Evolutionary conservation across 2,113 vertebrate species (phyloP).

Genomic region (Galbula dea): DNA sequence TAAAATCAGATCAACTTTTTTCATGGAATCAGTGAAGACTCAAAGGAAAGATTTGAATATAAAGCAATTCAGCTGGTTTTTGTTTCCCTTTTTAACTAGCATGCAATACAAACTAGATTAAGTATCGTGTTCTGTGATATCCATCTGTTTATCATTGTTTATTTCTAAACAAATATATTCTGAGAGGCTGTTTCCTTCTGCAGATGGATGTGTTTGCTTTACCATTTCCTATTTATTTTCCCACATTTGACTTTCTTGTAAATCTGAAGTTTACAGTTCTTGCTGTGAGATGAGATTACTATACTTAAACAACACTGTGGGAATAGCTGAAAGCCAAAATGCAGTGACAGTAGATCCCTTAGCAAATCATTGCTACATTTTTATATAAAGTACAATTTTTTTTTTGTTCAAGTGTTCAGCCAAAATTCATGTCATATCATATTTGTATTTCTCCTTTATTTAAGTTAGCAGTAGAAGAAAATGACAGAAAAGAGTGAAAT

Average conservation of each 20-base stretch:
- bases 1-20: background rate
- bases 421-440: background rate
- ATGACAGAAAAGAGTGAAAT: background rate
- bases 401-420: background rate
- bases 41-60: background rate
- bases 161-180: background rate
- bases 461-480: background rate
- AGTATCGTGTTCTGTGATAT: background rate
- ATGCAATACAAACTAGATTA: background rate
- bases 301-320: background rate
- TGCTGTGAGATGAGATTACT: background rate
- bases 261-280: background rate
- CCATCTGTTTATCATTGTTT: background rate
- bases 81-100: background rate
- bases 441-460: background rate
- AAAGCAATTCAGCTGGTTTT: background rate
- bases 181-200: background rate
- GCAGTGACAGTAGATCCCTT: background rate
- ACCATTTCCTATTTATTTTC: slow-evolving; percentile 19
- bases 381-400: background rate
- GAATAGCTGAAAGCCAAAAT: background rate
- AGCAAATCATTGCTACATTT: background rate
- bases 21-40: background rate
- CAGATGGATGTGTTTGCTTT: background rate
- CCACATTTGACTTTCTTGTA: background rate